These are phyloP conservation scores for Eurois occulta DNA, from an alignment of 2,888 invertebrate species.

Conservation along the genomic window DNA sequence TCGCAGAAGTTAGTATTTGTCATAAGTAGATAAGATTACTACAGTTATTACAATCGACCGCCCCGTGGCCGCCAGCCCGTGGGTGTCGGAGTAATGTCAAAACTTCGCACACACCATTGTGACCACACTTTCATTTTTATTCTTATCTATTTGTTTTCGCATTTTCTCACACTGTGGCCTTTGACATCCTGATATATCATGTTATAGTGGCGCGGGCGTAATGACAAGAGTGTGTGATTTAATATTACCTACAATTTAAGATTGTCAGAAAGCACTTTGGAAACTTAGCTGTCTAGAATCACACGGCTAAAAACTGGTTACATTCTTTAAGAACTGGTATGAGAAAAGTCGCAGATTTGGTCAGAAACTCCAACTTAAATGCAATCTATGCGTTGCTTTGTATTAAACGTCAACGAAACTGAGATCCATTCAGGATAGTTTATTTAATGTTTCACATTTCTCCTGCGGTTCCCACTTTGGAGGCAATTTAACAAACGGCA, in stretches of 20 bases:
- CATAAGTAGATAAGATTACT: slow-evolving; percentile 56
- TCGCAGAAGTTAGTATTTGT: slow-evolving; percentile 45
- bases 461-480: slow-evolving; percentile 16
- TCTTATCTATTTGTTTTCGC: slow-evolving; percentile 58
- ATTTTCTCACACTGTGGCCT: slow-evolving; percentile 51
- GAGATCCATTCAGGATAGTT: neutral
- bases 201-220: neutral
- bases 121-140: slow-evolving; percentile 61
- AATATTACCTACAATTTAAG: neutral
- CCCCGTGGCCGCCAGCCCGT: slow-evolving; percentile 24
- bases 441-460: neutral
- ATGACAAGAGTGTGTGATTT: neutral
- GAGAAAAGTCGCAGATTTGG: no score
- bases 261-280: neutral
- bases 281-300: neutral
- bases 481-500: neutral
- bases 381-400: no score
- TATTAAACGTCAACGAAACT: neutral
- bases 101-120: slow-evolving; percentile 41
- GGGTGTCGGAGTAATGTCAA: slow-evolving; percentile 60
- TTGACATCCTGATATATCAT: slow-evolving; percentile 38
- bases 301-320: no score
- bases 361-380: no score
- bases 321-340: no score
- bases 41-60: slow-evolving; percentile 40